These are phyloP conservation scores for Cyprinodon tularosa DNA, from an alignment of 2,113 vertebrate species.

Conservation along the genomic window DNA sequence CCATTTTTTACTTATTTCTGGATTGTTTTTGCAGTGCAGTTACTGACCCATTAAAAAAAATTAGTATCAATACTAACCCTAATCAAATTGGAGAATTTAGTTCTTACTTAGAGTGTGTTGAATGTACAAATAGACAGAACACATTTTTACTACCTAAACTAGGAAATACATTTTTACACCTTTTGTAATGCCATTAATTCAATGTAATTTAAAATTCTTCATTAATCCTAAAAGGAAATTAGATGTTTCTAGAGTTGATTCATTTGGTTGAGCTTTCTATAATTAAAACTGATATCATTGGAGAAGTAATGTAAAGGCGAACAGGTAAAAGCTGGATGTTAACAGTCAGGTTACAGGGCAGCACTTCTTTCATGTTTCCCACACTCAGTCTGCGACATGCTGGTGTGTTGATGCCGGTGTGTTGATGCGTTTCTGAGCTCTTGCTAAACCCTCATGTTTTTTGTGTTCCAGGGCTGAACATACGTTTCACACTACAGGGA, in stretches of 20 bases:
- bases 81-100: not conserved
- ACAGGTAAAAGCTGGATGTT: not conserved
- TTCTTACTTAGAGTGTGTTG: not conserved
- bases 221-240: too few species aligned
- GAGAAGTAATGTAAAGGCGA: constrained; percentile 10
- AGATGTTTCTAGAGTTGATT: too few species aligned
- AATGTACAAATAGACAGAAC: not conserved
- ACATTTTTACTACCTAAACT: not conserved
- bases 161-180: not conserved
- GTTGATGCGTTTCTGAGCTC: constrained; percentile 25
- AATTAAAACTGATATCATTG: constrained; percentile 8
- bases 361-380: constrained; percentile 3
- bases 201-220: not conserved
- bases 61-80: not conserved
- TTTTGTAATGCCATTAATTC: not conserved
- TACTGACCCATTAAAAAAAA: not conserved
- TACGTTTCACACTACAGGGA: constrained; percentile 55
- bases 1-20: too few species aligned
- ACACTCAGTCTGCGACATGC: constrained; percentile 31
- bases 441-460: constrained; percentile 39
- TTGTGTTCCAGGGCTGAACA: constrained; percentile 64
- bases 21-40: too few species aligned
- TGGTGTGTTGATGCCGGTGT: constrained; percentile 14
- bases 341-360: not conserved
- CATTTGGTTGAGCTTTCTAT: not conserved